Base-by-base conservation (phyloP, 2,797 vertebrate species). In the Echeneis naucrates region DNA sequence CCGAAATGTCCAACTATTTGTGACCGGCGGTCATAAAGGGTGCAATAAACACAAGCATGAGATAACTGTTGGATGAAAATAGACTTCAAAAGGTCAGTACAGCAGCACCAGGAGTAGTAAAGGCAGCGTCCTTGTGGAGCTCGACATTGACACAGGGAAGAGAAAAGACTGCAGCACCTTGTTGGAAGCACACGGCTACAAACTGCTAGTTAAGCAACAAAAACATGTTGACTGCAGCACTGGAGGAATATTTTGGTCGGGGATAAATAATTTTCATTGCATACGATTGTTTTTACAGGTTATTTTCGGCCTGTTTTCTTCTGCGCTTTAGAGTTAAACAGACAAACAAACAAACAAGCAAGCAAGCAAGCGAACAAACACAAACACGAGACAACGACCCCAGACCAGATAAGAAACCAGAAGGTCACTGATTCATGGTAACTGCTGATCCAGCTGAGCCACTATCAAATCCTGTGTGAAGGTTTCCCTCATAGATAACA, bases 51-150 rank as follows among this genome's bases (percentile, higher is more conserved):
- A 75, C 27, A 77, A 47, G 40, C 68, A 52, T 17, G 42, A 75
- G 62, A 44, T 44, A 61, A 60, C 47, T 60, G 55, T 55, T 2
- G 80, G 68, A 88, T 82, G 60, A 78, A 88, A 85, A 85, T 57
- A 83, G 75, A 87, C 72, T 84, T 83, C 69, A 79, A 89, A 90
- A 87, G 82, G 88, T 90, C 86, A 88, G 68, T 8, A 75, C 81
- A 76, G 67, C 84, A 61, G 77, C 80, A 79, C 64, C 77, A 79
- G 77, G 74, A 68, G 68, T 35, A 69, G 75, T 82, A 83, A 85
- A 82, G 65, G 75, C 57, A 62, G 51, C 80, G 73, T 85, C 85
- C 77, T 85, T 83, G 85, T 81, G 66, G 79, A 86, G 74, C 67
- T 58, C 57, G 73, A 55, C 73, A 82, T 73, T 68, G 50, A 54